Conservation (phyloP, 1,140 invertebrate species). For the Platyura marginata region DNA sequence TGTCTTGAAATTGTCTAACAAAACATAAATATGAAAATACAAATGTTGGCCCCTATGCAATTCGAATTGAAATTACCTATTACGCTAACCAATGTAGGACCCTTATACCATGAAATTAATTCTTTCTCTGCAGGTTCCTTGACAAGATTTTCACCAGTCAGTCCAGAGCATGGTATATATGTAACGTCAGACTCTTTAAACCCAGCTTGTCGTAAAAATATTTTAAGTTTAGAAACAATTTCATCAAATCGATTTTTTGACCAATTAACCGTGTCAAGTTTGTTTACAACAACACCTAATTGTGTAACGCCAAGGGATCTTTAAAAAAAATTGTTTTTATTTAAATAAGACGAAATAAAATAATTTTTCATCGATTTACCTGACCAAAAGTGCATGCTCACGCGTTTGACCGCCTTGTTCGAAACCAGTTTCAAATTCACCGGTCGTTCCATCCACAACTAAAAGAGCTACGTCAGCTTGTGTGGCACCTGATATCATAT, state of each 20-base stretch:
- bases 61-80: conserved; percentile 61
- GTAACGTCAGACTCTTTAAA: conserved; percentile 75
- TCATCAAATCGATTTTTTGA: conserved; percentile 66
- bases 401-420: conserved; percentile 93
- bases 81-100: conserved; percentile 61
- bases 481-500: conserved; percentile 95
- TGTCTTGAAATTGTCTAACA: conserved; percentile 57
- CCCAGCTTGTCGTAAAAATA: conserved; percentile 90
- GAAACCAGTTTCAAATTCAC: conserved; percentile 98
- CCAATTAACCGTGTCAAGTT: conserved; percentile 68
- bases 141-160: conserved; percentile 83
- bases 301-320: conserved; percentile 77
- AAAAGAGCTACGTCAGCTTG: conserved; percentile 94
- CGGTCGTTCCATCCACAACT: conserved; percentile 87
- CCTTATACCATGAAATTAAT: conserved; percentile 68
- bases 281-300: conserved; percentile 69
- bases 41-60: neutral
- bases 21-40: neutral
- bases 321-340: neutral
- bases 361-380: conserved; percentile 15
- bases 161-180: conserved; percentile 90
- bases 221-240: conserved; percentile 64
- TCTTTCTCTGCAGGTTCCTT: conserved; percentile 42
- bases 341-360: neutral
- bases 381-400: conserved; percentile 86